Conservation (phyloP, 2,888 invertebrate genomes). For the Caenorhabditis sp. region DNA sequence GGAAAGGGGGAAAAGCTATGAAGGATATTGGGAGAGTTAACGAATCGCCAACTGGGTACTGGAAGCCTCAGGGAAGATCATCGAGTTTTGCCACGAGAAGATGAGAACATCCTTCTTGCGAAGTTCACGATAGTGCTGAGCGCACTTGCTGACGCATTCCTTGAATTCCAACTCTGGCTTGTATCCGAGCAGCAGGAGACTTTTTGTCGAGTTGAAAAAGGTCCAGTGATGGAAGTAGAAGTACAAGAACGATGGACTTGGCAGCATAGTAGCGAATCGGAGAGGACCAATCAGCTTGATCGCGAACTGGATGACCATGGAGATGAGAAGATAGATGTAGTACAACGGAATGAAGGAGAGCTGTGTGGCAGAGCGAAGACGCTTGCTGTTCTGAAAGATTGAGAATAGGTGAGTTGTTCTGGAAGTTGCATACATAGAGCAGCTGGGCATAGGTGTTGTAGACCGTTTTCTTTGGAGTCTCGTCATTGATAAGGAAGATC, state of each 20-base stretch:
- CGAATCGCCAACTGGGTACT: not conserved
- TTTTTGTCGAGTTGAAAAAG: conserved; percentile 77
- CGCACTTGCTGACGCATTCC: conserved; percentile 48
- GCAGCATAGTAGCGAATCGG: conserved; percentile 66
- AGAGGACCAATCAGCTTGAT: conserved; percentile 48
- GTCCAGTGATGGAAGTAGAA: conserved; percentile 81
- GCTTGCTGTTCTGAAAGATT: conserved; percentile 61
- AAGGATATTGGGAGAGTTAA: not conserved
- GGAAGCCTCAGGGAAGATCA: conserved; percentile 4
- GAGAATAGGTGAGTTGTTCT: not conserved
- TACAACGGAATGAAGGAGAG: conserved; percentile 73
- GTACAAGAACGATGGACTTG: conserved; percentile 76
- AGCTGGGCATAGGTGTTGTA: conserved; percentile 63
- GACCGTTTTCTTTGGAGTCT: conserved; percentile 74
- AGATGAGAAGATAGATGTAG: conserved; percentile 67
- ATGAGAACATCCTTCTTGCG: conserved; percentile 53
- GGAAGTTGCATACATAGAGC: conserved; percentile 55
- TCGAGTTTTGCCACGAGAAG: conserved; percentile 65
- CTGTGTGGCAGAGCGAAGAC: conserved; percentile 41
- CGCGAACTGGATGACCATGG: conserved; percentile 45
- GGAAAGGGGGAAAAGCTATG: not conserved
- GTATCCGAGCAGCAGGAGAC: conserved; percentile 71
- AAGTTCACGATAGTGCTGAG: conserved; percentile 47
- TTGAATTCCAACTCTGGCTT: conserved; percentile 55
- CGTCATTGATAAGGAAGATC: conserved; percentile 74